Conservation (phyloP, 2,113 vertebrate genomes). For the Zosterops hypoxanthus region DNA sequence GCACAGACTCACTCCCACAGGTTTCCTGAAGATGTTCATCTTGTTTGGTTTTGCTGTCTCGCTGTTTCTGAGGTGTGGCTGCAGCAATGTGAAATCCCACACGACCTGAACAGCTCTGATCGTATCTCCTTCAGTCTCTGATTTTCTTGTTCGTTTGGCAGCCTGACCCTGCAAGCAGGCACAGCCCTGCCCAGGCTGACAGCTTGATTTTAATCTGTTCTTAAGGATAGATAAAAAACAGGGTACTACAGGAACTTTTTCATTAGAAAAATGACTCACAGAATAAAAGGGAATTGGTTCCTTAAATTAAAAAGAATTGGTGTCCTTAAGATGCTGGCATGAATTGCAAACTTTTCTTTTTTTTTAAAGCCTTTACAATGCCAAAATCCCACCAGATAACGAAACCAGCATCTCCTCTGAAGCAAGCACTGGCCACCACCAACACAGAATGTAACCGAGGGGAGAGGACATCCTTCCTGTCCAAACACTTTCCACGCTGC, state of each 20-base stretch:
- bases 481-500: rapidly evolving
- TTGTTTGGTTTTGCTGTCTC: background rate
- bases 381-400: background rate
- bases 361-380: background rate
- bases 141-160: background rate
- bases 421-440: background rate
- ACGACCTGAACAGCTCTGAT: background rate
- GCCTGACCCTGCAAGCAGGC: background rate
- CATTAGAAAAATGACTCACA: background rate
- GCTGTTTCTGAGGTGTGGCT: background rate
- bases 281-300: background rate
- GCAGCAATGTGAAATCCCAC: background rate
- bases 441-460: background rate
- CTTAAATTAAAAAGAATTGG: background rate
- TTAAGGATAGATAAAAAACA: background rate
- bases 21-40: background rate
- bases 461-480: background rate
- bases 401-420: background rate
- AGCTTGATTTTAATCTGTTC: background rate
- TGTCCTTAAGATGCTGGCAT: background rate
- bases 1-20: background rate
- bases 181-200: background rate
- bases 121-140: background rate
- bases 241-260: background rate
- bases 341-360: background rate